Evolutionary conservation across 2,888 invertebrate genomes (phyloP).

Genomic region (Drosophila borborema): DNA sequence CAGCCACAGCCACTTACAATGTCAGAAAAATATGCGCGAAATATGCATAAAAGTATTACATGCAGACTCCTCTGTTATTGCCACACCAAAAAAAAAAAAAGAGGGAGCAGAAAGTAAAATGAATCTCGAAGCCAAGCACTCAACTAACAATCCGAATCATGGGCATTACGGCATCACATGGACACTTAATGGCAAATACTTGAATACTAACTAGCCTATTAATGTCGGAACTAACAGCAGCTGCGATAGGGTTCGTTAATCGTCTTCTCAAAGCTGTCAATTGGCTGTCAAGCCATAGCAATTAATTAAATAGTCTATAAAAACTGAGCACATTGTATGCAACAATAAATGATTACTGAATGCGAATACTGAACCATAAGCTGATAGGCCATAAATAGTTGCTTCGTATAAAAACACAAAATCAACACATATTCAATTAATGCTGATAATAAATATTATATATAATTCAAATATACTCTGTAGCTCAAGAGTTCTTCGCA

Average conservation of each 20-base stretch:
- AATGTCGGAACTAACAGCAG: constrained; percentile 10
- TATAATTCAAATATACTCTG: constrained; percentile 2
- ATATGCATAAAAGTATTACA: constrained; percentile 80
- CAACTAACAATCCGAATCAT: constrained; percentile 32
- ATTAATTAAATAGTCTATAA: constrained; percentile 20
- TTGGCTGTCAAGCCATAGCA: constrained; percentile 30
- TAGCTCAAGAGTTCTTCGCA: too few species aligned
- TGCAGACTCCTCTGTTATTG: constrained; percentile 62
- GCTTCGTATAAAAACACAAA: background rate
- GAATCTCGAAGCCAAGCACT: constrained; percentile 23
- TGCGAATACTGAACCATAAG: background rate
- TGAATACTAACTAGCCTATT: constrained; percentile 13
- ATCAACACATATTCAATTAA: background rate
- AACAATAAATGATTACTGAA: background rate
- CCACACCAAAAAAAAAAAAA: constrained; percentile 24
- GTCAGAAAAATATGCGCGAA: constrained; percentile 80
- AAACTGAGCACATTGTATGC: background rate
- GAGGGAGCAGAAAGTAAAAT: background rate
- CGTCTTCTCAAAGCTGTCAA: constrained; percentile 20
- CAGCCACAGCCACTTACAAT: constrained; percentile 80
- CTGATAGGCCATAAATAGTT: constrained; percentile 30
- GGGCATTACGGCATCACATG: constrained; percentile 19
- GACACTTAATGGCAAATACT: constrained; percentile 9
- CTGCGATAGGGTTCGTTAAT: constrained; percentile 6
- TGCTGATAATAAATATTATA: constrained; percentile 11